These are phyloP conservation scores for Drosophila pallidifrons DNA, from an alignment of 1,140 invertebrate species.

Conservation along the genomic window DNA sequence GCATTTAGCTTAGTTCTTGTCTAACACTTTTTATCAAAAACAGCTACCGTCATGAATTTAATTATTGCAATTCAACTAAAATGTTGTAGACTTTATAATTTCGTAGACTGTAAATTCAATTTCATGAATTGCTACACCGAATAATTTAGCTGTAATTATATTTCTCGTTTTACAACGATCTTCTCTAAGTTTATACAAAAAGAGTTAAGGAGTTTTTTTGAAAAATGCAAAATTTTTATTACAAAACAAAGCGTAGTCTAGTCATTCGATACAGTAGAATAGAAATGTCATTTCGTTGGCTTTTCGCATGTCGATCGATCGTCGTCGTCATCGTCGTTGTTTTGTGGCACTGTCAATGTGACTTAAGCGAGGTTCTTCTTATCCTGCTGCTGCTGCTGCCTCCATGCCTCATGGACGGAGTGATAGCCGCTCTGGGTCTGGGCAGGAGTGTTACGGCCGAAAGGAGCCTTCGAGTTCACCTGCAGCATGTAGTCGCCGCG, in stretches of 20 bases:
- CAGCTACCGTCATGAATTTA: too few relatives aligned
- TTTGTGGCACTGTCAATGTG: not conserved
- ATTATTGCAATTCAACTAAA: too few relatives aligned
- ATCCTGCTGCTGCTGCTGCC: slow-evolving; percentile 28
- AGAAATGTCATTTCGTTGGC: slow-evolving; percentile 29
- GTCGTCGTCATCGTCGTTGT: too few relatives aligned
- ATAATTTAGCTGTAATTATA: too few relatives aligned
- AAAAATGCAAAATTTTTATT: slow-evolving; percentile 38
- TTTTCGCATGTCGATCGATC: not conserved
- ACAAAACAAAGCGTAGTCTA: slow-evolving; percentile 39
- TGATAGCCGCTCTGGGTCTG: slow-evolving; percentile 73
- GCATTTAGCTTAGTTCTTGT: too few relatives aligned
- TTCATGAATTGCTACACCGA: too few relatives aligned
- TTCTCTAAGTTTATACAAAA: too few relatives aligned
- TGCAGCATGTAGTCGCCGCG: slow-evolving; percentile 80
- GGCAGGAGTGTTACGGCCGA: slow-evolving; percentile 76
- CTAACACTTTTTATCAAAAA: too few relatives aligned
- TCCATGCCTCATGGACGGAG: slow-evolving; percentile 66
- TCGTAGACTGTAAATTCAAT: too few relatives aligned
- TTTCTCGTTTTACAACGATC: too few relatives aligned
- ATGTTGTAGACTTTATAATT: too few relatives aligned
- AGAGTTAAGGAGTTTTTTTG: not conserved
- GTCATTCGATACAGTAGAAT: slow-evolving; percentile 22
- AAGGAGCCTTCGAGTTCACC: slow-evolving; percentile 79
- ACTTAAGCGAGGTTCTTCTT: slow-evolving; percentile 29